Percentiles rank a stretch among this genome's conserved stretches.
Evolutionary conservation across 1,140 invertebrate species (phyloP).

Genomic region (Thaumetopoea pityocampa): DNA sequence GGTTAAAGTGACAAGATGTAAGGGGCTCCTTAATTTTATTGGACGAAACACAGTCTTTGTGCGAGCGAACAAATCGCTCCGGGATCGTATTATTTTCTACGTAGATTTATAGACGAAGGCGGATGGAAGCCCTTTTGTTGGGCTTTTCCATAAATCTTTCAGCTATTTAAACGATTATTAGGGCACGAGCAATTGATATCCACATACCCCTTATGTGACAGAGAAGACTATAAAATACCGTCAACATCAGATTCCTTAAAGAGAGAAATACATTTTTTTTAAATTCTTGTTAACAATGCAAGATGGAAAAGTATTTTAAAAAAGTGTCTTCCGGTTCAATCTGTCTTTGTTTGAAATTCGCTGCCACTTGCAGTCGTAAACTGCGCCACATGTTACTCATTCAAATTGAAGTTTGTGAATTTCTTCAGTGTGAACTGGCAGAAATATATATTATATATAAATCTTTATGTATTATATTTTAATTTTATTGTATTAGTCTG

Average conservation of each 20-base stretch:
- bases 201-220: conserved; percentile 18
- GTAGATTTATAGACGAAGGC: conserved; percentile 62
- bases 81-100: conserved; percentile 64
- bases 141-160: conserved; percentile 59
- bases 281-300: no score
- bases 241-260: not conserved
- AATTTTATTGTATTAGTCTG: no score
- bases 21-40: conserved; percentile 41
- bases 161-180: conserved; percentile 63
- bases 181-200: conserved; percentile 51
- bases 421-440: no score
- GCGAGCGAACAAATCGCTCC: conserved; percentile 52
- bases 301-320: no score
- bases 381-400: no score
- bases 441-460: no score
- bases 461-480: no score
- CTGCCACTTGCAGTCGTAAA: no score
- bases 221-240: conserved; percentile 5
- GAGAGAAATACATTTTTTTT: no score
- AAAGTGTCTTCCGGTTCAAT: no score
- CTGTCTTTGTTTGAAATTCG: no score
- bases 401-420: no score
- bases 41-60: conserved; percentile 50
- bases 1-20: conserved; percentile 16
- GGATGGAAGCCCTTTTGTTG: conserved; percentile 56